These are phyloP conservation scores for Leptonema lineaticorne DNA, from an alignment of 1,140 invertebrate species.

Conservation along the genomic window DNA sequence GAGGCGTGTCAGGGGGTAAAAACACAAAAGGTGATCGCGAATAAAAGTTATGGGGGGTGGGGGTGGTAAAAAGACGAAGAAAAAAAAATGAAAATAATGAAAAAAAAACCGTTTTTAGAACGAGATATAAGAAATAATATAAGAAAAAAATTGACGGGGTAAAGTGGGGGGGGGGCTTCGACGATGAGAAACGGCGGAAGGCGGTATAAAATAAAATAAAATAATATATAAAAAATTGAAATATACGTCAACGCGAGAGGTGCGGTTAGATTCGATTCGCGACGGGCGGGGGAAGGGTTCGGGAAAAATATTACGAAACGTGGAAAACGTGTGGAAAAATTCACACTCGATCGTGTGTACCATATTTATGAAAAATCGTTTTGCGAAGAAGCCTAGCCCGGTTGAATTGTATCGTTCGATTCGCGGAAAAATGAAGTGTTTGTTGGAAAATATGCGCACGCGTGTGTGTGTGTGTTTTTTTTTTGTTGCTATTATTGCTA, in stretches of 20 bases:
- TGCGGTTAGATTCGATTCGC: constrained; percentile 9
- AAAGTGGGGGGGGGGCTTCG: background rate
- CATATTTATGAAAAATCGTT: background rate
- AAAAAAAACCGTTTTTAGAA: no score
- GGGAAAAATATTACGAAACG: constrained; percentile 9
- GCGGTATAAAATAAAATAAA: no score
- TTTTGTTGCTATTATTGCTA: no score
- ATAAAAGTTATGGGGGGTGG: background rate
- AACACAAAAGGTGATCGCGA: constrained; percentile 8
- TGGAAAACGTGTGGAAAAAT: background rate
- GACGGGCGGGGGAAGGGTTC: no score
- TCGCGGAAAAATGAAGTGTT: no score
- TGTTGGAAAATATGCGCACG: no score
- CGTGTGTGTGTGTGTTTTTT: no score
- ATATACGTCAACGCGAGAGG: constrained; percentile 21
- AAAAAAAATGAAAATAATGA: no score
- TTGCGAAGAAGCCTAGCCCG: background rate
- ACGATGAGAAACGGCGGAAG: background rate
- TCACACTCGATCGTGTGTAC: background rate
- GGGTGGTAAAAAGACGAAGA: background rate
- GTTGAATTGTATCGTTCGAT: background rate
- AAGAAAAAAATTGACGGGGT: no score
- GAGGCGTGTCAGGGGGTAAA: background rate
- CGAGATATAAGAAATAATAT: no score
- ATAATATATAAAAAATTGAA: constrained; percentile 21